Evolutionary conservation across 2,113 vertebrate species (phyloP), one percentile per base, ranked within the genome.

Genomic region (Macrotus californicus): DNA sequence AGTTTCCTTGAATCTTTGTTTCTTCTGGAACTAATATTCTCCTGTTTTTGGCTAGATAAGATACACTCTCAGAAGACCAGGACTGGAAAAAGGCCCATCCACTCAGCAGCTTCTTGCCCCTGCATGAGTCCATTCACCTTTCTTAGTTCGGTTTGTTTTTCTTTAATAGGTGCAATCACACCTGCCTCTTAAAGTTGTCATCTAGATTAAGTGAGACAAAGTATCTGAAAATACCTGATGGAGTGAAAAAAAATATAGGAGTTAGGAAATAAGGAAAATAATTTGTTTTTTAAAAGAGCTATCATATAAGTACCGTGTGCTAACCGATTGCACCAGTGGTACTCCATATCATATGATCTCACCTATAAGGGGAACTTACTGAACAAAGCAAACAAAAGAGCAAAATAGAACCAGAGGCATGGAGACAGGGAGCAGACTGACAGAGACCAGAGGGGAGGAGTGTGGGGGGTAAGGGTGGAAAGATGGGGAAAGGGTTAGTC

Each of bases 11-110:
- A 72, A 48, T 67, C 36, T 67, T 46, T 15, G 36, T 90, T 89
- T 84, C 91, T 87, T 50, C 64, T 46, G 43, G 24, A 87, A 80
- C 64, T 50, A 70, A 70, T 41, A 21, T 43, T 91, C 73, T 88
- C 22, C 43, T 70, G 36, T 73, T 81, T 83, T 46, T 75, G 29
- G 16, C 19, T 86, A 41, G 7, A n/a, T 72, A 75, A 48, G 18
- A 46, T 22, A 24, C 0, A 1, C 22, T 77, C 54, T 48, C 67
- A 29, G 48, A 34, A 87, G 81, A 87, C 7, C 61, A 21, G 54
- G 16, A 7, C 19, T 64, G 52, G 46, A 59, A 64, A 31, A 46
- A 2, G 16, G 34, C 19, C 52, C 69, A 9, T 11, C 36, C 3
- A 6, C 34, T 24, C 12, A 3, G 14, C 3, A 3, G 22, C n/a